Percentiles rank a stretch among this genome's conserved stretches.
phyloP scores from a whole-genome alignment of 2,113 vertebrate genomes.

The Leptobrachium leishanense region DNA sequence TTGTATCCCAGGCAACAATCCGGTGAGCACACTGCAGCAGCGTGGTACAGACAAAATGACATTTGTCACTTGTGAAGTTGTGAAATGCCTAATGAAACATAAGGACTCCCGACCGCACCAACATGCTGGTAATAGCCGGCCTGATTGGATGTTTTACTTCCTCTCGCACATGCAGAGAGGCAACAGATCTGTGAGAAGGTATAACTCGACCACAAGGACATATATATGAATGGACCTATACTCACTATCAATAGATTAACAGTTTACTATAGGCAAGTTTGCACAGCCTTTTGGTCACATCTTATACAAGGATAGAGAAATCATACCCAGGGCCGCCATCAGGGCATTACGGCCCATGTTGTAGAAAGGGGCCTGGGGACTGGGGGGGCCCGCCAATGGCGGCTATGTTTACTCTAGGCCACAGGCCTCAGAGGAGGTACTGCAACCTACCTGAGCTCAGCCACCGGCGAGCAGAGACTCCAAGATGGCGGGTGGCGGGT shows the following conservation, averaged over 20 bases:
- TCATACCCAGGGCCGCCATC: too few species aligned
- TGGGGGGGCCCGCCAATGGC: too few species aligned
- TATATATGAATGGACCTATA: neutral
- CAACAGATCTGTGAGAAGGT: conserved; percentile 4
- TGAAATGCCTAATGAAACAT: conserved; percentile 45
- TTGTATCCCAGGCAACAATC: conserved; percentile 43
- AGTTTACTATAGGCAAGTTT: too few species aligned
- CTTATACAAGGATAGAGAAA: too few species aligned
- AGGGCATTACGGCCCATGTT: too few species aligned
- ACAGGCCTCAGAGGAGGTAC: too few species aligned
- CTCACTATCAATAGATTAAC: neutral
- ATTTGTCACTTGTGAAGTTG: conserved; percentile 45
- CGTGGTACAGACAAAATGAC: conserved; percentile 42
- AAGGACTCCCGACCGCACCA: conserved; percentile 30
- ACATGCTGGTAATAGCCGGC: conserved; percentile 23
- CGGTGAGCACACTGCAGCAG: conserved; percentile 42
- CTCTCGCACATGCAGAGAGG: neutral
- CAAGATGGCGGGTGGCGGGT: too few species aligned
- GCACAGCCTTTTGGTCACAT: too few species aligned
- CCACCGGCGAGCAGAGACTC: too few species aligned
- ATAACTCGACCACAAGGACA: neutral
- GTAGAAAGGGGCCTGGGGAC: too few species aligned
- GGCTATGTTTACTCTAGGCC: too few species aligned
- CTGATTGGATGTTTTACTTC: conserved; percentile 29
- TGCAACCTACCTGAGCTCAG: too few species aligned